Conservation (phyloP, 2,113 vertebrate genomes). For the Pavo muticus region DNA sequence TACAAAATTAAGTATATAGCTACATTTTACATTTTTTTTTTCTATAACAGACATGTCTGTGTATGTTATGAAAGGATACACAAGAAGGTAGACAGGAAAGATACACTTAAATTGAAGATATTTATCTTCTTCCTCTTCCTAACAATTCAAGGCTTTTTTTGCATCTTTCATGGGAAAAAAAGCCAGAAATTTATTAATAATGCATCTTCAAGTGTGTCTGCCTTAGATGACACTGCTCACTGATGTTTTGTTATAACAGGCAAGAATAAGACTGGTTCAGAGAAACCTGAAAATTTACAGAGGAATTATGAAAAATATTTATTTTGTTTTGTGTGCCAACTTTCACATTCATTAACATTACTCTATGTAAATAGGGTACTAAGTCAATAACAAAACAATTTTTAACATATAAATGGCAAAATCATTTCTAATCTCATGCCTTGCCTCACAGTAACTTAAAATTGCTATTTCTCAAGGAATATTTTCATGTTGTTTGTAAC, state of each 20-base stretch:
- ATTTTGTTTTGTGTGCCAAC: not conserved
- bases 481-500: not conserved
- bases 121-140: not conserved
- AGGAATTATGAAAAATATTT: not conserved
- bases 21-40: not conserved
- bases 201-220: not conserved
- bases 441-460: not conserved
- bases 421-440: not conserved
- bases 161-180: not conserved
- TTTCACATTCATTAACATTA: not conserved
- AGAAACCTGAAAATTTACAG: not conserved
- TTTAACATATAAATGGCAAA: not conserved
- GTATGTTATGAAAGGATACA: not conserved
- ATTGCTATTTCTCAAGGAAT: not conserved
- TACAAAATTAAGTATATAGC: not conserved
- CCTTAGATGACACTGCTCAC: not conserved
- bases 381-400: not conserved
- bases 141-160: not conserved
- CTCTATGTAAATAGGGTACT: not conserved
- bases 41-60: not conserved
- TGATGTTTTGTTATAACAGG: not conserved
- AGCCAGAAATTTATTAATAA: conserved; percentile 20
- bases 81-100: not conserved
- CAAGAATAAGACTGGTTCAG: not conserved
- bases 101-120: not conserved